These are phyloP conservation scores for Hystrix cristata DNA, from an alignment of 2,113 vertebrate species.

Conservation along the genomic window DNA sequence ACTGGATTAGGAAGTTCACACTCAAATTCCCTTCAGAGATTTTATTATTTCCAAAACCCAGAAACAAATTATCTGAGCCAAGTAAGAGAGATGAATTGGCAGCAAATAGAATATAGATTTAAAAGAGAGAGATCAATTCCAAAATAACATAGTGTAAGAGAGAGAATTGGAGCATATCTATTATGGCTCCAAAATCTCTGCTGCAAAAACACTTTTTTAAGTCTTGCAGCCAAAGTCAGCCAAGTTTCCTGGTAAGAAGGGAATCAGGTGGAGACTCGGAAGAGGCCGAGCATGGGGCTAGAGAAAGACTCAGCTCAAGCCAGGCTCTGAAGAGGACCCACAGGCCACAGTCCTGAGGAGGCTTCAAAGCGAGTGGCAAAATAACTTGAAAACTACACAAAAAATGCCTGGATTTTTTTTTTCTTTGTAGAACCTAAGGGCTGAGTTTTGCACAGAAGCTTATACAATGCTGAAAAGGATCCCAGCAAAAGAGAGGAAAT, in stretches of 20 bases:
- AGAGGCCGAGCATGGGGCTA: neutral
- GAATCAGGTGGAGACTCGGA: neutral
- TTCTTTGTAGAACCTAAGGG: neutral
- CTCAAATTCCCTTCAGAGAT: neutral
- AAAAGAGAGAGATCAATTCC: neutral
- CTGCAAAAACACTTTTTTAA: neutral
- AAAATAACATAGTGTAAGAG: neutral
- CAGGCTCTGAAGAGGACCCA: neutral
- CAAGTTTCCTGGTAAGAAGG: neutral
- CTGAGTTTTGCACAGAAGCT: neutral
- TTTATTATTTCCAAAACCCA: conserved; percentile 51
- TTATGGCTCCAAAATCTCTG: neutral
- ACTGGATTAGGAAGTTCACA: neutral
- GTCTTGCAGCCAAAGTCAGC: neutral
- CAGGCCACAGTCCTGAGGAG: neutral
- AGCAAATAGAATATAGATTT: neutral
- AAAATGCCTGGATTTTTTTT: neutral
- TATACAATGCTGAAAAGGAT: neutral
- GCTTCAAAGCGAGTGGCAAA: neutral
- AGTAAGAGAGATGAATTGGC: conserved; percentile 4
- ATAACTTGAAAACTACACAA: neutral
- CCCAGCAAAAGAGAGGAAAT: neutral
- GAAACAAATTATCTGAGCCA: conserved; percentile 6
- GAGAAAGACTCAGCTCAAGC: neutral
- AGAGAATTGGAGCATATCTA: neutral